A percentile compares a stretch with the other conserved stretches of the same genome.
Conservation (phyloP, 2,113 vertebrate species). For the Aspiorhynchus laticeps region DNA sequence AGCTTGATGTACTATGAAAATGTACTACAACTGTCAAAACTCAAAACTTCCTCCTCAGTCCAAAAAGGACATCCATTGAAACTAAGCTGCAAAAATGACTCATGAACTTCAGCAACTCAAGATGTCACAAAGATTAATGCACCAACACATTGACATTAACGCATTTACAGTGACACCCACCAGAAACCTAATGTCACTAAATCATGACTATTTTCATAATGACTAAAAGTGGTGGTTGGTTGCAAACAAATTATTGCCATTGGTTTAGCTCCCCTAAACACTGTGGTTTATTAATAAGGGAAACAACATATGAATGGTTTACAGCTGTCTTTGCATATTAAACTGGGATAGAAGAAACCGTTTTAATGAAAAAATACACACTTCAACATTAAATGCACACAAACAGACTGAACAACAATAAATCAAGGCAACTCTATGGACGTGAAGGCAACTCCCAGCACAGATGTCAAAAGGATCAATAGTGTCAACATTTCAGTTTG, state of each 20-base stretch:
- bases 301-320: background rate
- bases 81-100: background rate
- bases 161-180: background rate
- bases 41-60: background rate
- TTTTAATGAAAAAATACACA: background rate
- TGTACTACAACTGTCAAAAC: background rate
- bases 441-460: background rate
- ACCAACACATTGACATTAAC: background rate
- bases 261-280: background rate
- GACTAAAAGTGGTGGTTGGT: background rate
- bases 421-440: background rate
- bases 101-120: background rate
- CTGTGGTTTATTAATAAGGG: background rate
- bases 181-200: background rate
- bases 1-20: background rate
- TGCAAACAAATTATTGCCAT: background rate
- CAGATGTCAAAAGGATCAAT: slow-evolving; percentile 44
- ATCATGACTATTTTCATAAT: background rate
- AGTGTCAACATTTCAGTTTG: slow-evolving; percentile 26
- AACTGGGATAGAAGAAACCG: background rate
- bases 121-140: background rate
- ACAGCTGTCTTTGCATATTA: background rate
- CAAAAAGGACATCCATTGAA: background rate
- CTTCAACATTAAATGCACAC: background rate
- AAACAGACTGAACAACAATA: background rate